Base-by-base conservation (phyloP, 1,140 invertebrate species). In the Charaxes varanes region DNA sequence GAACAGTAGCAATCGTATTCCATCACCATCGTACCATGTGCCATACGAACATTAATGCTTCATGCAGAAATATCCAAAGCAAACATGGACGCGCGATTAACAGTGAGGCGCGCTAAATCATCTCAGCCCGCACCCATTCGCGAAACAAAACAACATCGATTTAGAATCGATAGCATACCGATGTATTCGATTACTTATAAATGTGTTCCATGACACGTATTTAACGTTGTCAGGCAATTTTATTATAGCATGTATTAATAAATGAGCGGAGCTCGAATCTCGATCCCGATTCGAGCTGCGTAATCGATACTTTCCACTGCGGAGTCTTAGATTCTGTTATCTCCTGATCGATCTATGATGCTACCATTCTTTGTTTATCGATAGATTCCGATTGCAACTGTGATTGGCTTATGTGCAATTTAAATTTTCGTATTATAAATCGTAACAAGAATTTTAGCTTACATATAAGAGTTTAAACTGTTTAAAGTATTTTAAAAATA, bases 101-200 rank as follows among this genome's bases (percentile, higher is more conserved):
- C 23, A 41, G 24, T 47, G 48, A 50, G 46, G 10, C 44, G 14
- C 11, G 33, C 33, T 54, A 44, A 53, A 49, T 48, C 40, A 47
- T 44, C 37, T 36, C 40, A 13, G 22, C 19, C 7, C 24, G 17
- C 19, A 31, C 21, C 42, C 33, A 45, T 31, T 50, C 31, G 38
- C 42, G 41, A 51, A 50, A 54, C 41, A 50, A 49, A 44, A 42
- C 50, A 32, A 53, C 42, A 49, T 56, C 35, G 41, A 51, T 26
- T 45, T 56, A 57, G 59, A 60, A 62, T 55, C 54, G 56, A 57
- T 45, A 31, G 57, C 57, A 62, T 60, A 65, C 54, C 63, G 50
- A 66, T 63, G 70, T 76, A 69, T 76, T 62, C 68, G 64, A 67
- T 77, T 77, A 69, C 72, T 72, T 71, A 69, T 64, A 62, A 76